These are phyloP conservation scores for Limnothrissa miodon DNA, from an alignment of 2,113 vertebrate genomes.

Conservation along the genomic window DNA sequence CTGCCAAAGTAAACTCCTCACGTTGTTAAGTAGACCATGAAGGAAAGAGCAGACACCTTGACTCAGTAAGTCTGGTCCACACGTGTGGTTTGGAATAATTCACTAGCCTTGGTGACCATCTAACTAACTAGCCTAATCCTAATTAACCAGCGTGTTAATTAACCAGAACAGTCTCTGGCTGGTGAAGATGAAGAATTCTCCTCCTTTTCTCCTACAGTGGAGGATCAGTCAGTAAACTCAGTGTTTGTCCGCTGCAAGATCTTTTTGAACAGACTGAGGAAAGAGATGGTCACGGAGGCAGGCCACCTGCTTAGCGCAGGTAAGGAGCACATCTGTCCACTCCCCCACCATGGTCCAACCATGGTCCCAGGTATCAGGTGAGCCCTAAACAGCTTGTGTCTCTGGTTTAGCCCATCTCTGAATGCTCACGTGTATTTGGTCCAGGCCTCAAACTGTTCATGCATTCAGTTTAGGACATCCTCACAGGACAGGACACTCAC, in stretches of 20 bases:
- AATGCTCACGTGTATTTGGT: no score
- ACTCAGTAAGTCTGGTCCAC: slow-evolving; percentile 10
- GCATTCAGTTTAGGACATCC: no score
- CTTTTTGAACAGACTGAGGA: slow-evolving; percentile 68
- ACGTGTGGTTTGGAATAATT: background rate
- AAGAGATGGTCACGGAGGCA: slow-evolving; percentile 59
- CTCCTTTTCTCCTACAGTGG: slow-evolving; percentile 57
- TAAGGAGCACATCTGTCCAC: slow-evolving; percentile 49
- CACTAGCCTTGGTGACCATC: background rate
- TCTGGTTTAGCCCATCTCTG: no score
- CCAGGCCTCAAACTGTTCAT: no score
- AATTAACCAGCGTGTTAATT: background rate
- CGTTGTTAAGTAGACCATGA: no score
- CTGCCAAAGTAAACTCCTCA: background rate
- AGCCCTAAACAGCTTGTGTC: no score
- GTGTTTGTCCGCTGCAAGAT: slow-evolving; percentile 68
- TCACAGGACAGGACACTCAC: no score
- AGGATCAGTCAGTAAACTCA: slow-evolving; percentile 63
- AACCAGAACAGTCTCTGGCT: background rate
- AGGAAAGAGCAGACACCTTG: background rate
- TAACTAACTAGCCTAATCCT: background rate
- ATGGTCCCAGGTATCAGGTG: no score
- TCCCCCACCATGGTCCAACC: no score
- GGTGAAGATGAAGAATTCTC: slow-evolving; percentile 1
- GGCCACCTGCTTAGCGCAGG: slow-evolving; percentile 60